Conservation (phyloP, 2,113 vertebrate genomes). For the Neomonachus schauinslandi region DNA sequence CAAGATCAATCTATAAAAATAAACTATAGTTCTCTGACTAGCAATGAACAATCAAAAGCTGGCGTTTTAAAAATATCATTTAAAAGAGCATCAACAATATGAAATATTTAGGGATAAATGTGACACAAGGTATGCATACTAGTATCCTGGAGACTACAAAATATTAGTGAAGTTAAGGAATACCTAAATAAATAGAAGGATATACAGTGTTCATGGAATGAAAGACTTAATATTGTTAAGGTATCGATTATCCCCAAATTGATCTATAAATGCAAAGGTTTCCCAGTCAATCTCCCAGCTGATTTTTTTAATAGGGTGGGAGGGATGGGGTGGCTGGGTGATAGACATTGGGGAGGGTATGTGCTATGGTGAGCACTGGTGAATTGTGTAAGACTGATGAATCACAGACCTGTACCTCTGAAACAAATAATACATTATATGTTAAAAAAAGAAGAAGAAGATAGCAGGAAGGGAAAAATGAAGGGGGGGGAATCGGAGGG, state of each 20-base stretch:
- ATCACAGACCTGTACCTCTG: too few species aligned
- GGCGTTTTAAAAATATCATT: not conserved
- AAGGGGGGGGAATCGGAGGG: too few species aligned
- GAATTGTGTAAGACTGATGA: too few species aligned
- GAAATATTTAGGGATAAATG: not conserved
- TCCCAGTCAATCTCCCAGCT: not conserved
- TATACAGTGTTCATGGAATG: not conserved
- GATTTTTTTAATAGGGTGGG: not conserved
- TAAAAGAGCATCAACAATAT: not conserved
- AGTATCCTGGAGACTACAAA: not conserved
- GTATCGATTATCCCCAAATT: not conserved
- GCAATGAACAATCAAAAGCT: not conserved
- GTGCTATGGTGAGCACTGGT: too few species aligned
- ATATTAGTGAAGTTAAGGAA: not conserved
- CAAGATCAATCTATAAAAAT: not conserved
- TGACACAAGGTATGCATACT: not conserved
- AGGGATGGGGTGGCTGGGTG: too few species aligned
- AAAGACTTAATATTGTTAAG: not conserved
- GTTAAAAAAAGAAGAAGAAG: too few species aligned
- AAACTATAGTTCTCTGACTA: not conserved
- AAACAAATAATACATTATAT: too few species aligned
- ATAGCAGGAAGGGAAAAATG: too few species aligned
- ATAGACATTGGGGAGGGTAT: too few species aligned
- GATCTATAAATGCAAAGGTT: not conserved
- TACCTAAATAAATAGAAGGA: not conserved